Evolutionary conservation across 1,140 invertebrate genomes (phyloP), one percentile per base, ranked within the genome.

Genomic region (Diachasma alloeum): DNA sequence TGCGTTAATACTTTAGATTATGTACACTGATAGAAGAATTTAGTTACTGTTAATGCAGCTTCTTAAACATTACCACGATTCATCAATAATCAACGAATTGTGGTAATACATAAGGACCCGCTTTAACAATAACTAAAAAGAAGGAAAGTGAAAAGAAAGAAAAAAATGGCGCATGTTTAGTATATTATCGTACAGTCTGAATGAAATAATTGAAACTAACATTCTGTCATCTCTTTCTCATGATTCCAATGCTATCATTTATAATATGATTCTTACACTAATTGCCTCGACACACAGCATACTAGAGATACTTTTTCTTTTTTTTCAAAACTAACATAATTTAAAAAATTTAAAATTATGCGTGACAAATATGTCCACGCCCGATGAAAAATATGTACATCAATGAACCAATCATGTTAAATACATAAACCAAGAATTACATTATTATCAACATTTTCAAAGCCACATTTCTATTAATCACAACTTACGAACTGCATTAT

Each of bases 401-500:
- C 22, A 63, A 59, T 17, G 53, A 59, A 59, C 15, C 17, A 59
- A 22, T 59, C 17, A 46, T 46, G 10, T 11, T 5, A 11, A 46
- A 11, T 46, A n/a, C n/a, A 46, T 46, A 46, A n/a, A 46, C 44
- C n/a, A 4, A 46, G 9, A 2, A 26, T 72, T 69, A 46, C 46
- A 48, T 48, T 75, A 46, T 69, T 37, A 26, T 19, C 15, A 8
- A 69, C 67, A 67, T 75, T 69, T 39, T 66, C 8, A 75, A 69
- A 31, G 44, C 37, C 22, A 56, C 67, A 24, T 53, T 75, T 56
- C 69, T 73, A 74, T 37, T 78, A 75, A 72, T 73, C 17, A 68
- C 73, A 80, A 81, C 76, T 83, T 82, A 84, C 78, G 71, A 78
- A 77, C 72, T 83, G 2, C 6, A 31, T 3, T 31, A 31, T 31